Percentiles rank a stretch among this genome's conserved stretches.
Evolutionary conservation across 1,140 invertebrate genomes (phyloP).

Genomic region (Ptiloglossa arizonensis): DNA sequence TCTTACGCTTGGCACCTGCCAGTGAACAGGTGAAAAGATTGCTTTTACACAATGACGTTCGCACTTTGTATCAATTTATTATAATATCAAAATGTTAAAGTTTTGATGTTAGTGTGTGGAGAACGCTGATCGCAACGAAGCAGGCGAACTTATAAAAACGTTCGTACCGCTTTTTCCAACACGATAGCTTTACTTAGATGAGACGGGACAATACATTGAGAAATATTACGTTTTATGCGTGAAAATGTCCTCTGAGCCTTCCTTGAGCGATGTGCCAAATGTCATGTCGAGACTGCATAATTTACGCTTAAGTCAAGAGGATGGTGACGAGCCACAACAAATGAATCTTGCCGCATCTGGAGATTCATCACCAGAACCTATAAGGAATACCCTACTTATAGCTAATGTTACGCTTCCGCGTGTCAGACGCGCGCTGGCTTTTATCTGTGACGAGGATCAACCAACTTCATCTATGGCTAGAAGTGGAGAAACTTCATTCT

Average conservation of each 20-base stretch:
- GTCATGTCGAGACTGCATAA: conserved; percentile 62
- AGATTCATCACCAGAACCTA: conserved; percentile 47
- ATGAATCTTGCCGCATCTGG: conserved; percentile 9
- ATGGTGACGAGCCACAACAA: conserved; percentile 59
- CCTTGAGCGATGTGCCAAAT: conserved; percentile 62
- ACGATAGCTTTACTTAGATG: conserved; percentile 54
- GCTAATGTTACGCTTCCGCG: conserved; percentile 66
- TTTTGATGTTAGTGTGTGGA: background rate
- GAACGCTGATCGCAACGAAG: background rate
- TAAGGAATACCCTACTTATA: conserved; percentile 69
- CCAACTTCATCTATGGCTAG: conserved; percentile 53
- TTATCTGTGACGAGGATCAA: conserved; percentile 72
- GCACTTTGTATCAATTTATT: background rate
- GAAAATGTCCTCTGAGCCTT: conserved; percentile 69
- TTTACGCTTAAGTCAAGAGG: conserved; percentile 60
- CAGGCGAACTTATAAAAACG: background rate
- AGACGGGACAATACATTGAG: conserved; percentile 55
- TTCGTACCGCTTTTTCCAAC: conserved; percentile 27
- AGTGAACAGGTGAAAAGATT: conserved; percentile 19
- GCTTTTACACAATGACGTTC: conserved; percentile 3
- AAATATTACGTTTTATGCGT: conserved; percentile 56
- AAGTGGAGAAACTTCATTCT: conserved; percentile 62
- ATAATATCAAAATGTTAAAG: background rate
- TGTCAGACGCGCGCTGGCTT: conserved; percentile 68
- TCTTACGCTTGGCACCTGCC: conserved; percentile 16